phyloP scores from a whole-genome alignment of 2,888 invertebrate species.

The Mechanitis mazaeus region DNA sequence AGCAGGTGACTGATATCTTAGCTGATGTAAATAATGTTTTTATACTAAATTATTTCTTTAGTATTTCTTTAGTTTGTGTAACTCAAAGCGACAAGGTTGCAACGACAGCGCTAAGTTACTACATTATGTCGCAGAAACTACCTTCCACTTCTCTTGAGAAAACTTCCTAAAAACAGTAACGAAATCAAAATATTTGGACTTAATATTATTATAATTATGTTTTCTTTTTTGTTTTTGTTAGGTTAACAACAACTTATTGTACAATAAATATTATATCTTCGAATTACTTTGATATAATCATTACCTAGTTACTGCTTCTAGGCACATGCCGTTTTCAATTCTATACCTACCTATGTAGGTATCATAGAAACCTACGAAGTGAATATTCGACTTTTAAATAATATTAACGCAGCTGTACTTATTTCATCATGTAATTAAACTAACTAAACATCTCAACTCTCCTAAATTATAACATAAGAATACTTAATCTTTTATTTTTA shows the following conservation, averaged over 20 bases:
- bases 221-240: neutral
- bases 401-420: no score
- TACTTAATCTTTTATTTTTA: no score
- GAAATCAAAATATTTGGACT: neutral
- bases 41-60: constrained; percentile 60
- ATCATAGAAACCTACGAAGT: no score
- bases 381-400: no score
- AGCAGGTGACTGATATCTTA: constrained; percentile 57
- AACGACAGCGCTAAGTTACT: constrained; percentile 42
- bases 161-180: constrained; percentile 15
- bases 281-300: no score
- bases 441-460: no score
- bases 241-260: no score
- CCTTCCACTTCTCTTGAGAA: constrained; percentile 18
- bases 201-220: neutral
- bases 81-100: constrained; percentile 71
- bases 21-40: constrained; percentile 51
- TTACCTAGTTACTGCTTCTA: neutral
- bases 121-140: constrained; percentile 50
- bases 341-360: no score
- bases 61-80: constrained; percentile 59
- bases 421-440: no score
- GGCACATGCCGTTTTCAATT: no score
- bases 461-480: no score
- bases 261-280: no score